A percentile compares a stretch with the other conserved stretches of the same genome.
Evolutionary conservation across 2,113 vertebrate species (phyloP).

Genomic region (Dendrocopos noguchii): DNA sequence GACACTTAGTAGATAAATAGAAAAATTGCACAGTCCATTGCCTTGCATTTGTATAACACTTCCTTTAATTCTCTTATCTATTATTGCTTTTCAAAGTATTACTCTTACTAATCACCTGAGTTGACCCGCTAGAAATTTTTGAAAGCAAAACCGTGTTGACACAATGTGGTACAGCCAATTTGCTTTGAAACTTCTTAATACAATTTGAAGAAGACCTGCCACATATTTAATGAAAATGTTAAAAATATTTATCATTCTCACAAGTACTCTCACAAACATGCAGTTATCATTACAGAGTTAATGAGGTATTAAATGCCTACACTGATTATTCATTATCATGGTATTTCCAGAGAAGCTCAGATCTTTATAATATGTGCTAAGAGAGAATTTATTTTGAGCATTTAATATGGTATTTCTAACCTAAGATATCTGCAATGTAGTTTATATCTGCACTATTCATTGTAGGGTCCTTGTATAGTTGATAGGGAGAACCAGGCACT

Average conservation of each 20-base stretch:
- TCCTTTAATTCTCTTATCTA: not conserved
- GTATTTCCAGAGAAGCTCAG: not conserved
- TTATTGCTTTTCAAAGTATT: not conserved
- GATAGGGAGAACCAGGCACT: not conserved
- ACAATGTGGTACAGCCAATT: not conserved
- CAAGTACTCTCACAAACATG: not conserved
- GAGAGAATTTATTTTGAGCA: conserved; percentile 9
- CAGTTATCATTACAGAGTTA: not conserved
- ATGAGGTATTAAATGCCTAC: not conserved
- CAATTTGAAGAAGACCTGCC: not conserved
- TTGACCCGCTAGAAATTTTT: not conserved
- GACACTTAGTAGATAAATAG: not conserved
- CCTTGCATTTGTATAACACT: not conserved
- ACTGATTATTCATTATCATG: not conserved
- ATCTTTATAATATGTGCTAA: not conserved
- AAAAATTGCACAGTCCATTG: not conserved
- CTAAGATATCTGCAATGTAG: not conserved
- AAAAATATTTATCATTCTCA: not conserved
- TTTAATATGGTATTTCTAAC: conserved; percentile 8
- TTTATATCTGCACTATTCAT: not conserved
- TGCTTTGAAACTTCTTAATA: not conserved
- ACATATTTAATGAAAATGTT: not conserved
- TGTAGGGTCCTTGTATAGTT: not conserved
- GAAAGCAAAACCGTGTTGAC: not conserved
- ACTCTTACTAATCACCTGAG: not conserved